phyloP scores from a whole-genome alignment of 1,140 invertebrate species.

The Kradibia gibbosae region DNA sequence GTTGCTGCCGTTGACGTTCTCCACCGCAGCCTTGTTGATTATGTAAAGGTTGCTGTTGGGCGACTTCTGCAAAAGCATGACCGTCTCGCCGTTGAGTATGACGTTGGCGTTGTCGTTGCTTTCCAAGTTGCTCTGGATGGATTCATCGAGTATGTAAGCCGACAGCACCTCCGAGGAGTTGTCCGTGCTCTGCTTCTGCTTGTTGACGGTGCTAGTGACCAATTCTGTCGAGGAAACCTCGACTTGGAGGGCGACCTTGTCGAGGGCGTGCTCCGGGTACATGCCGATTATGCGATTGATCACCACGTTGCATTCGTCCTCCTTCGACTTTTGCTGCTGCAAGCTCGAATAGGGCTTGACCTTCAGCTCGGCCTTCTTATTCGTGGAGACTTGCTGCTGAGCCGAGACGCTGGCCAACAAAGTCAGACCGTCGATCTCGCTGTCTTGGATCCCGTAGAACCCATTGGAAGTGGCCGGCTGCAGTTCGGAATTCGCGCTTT shows the following conservation, averaged over 20 bases:
- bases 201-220: constrained; percentile 36
- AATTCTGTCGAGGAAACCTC: constrained; percentile 60
- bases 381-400: constrained; percentile 34
- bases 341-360: constrained; percentile 63
- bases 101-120: constrained; percentile 66
- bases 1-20: constrained; percentile 49
- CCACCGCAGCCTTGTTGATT: constrained; percentile 69
- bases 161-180: constrained; percentile 25
- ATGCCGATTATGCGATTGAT: constrained; percentile 55
- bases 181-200: constrained; percentile 31
- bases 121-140: constrained; percentile 51
- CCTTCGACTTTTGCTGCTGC: constrained; percentile 31
- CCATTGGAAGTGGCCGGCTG: neutral
- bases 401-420: constrained; percentile 66
- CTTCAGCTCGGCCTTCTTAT: constrained; percentile 55
- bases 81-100: constrained; percentile 69
- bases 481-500: neutral
- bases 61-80: constrained; percentile 66
- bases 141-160: constrained; percentile 52
- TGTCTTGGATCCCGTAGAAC: constrained; percentile 25
- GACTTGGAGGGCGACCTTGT: constrained; percentile 63
- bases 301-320: constrained; percentile 33
- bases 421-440: constrained; percentile 63
- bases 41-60: constrained; percentile 71
- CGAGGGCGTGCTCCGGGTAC: constrained; percentile 60